A percentile compares a stretch with the other conserved stretches of the same genome.
Evolutionary conservation across 2,888 invertebrate species (phyloP).

Genomic region (Pinctada fucata): DNA sequence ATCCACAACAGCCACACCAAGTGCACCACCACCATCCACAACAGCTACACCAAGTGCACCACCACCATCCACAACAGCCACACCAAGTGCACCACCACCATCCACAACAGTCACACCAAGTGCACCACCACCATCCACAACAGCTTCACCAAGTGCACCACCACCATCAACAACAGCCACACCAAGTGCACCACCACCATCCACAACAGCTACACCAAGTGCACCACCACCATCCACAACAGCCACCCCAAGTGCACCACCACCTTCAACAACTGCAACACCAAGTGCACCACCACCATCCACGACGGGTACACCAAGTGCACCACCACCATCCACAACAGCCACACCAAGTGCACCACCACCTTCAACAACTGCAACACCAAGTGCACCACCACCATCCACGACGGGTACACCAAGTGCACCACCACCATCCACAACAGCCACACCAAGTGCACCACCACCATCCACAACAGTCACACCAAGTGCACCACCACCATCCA

Average conservation of each 20-base stretch:
- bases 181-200: conserved; percentile 5
- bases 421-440: background rate
- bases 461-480: conserved; percentile 2
- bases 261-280: background rate
- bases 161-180: background rate
- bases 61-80: too few species aligned
- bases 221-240: background rate
- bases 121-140: background rate
- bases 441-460: background rate
- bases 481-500: background rate
- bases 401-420: too few species aligned
- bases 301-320: conserved; percentile 5
- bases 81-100: too few species aligned
- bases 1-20: too few species aligned
- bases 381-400: too few species aligned
- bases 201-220: background rate
- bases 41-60: background rate
- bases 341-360: too few species aligned
- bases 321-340: too few species aligned
- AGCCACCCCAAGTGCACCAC: conserved; percentile 3
- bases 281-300: background rate
- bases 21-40: background rate
- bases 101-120: conserved; percentile 5
- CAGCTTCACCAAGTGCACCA: background rate
- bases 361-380: too few species aligned